Evolutionary conservation across 2,888 invertebrate species (phyloP).

Genomic region (Ormyrus pomaceus): DNA sequence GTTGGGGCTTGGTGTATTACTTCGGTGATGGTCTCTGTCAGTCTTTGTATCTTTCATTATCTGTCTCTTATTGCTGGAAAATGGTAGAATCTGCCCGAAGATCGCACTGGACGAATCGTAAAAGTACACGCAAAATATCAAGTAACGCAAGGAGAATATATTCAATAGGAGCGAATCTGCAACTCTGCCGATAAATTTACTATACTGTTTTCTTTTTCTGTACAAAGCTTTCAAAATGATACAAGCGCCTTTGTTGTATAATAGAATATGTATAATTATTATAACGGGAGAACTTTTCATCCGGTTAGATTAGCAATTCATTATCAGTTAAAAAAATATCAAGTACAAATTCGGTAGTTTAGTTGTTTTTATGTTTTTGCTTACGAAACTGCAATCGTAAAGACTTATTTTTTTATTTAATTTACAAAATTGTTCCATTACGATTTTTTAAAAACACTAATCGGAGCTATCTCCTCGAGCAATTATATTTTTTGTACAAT

Average conservation of each 20-base stretch:
- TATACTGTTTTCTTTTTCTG: background rate
- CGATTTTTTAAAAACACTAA: too few relatives aligned
- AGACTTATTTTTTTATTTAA: too few relatives aligned
- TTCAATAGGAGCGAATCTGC: conserved; percentile 37
- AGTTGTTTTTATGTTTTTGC: background rate
- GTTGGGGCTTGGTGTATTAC: background rate
- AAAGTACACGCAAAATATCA: conserved; percentile 13
- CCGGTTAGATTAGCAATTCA: too few relatives aligned
- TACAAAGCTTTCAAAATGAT: conserved; percentile 22
- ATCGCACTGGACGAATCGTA: background rate
- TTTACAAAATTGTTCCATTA: too few relatives aligned
- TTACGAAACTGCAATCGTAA: too few relatives aligned
- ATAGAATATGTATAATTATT: too few relatives aligned
- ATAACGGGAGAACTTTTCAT: too few relatives aligned
- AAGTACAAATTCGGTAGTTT: too few relatives aligned
- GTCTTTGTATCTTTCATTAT: background rate
- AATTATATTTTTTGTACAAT: too few relatives aligned
- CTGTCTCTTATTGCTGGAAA: background rate
- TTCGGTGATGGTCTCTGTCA: conserved; percentile 26
- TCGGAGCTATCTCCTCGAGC: too few relatives aligned
- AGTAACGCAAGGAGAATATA: conserved; percentile 37
- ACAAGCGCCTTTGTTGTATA: too few relatives aligned
- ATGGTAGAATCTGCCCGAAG: conserved; percentile 3
- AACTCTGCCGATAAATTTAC: conserved; percentile 13
- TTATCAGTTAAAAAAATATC: too few relatives aligned